Conservation (phyloP, 2,888 invertebrate species). For the Drosophila longiperda region DNA sequence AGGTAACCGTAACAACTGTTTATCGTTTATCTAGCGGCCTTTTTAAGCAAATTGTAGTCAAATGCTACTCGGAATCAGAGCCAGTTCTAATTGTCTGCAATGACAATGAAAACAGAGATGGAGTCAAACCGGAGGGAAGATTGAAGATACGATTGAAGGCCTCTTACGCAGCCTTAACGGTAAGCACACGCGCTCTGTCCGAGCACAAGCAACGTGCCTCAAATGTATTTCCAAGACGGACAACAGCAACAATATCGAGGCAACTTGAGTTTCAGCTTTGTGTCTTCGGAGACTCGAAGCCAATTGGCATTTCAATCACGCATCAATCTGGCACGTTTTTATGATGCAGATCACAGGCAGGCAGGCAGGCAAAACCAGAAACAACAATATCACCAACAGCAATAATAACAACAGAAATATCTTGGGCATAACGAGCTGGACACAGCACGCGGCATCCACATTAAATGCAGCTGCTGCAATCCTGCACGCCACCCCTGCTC, state of each 20-base stretch:
- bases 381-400: constrained; percentile 24
- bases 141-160: constrained; percentile 38
- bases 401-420: constrained; percentile 29
- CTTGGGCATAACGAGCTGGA: constrained; percentile 64
- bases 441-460: constrained; percentile 58
- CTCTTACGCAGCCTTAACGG: constrained; percentile 62
- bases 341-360: constrained; percentile 76
- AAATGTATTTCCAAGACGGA: constrained; percentile 26
- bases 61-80: constrained; percentile 51
- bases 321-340: constrained; percentile 85
- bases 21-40: constrained; percentile 72
- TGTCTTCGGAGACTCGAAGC: constrained; percentile 27
- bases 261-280: constrained; percentile 34
- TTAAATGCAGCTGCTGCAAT: constrained; percentile 44
- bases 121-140: not conserved
- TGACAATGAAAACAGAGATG: constrained; percentile 65
- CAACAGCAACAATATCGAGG: constrained; percentile 35
- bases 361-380: constrained; percentile 29
- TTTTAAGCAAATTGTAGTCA: constrained; percentile 67
- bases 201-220: constrained; percentile 34
- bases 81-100: constrained; percentile 66
- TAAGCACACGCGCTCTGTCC: constrained; percentile 60
- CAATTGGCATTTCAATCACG: constrained; percentile 84
- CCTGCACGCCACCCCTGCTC: not conserved
- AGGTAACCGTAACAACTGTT: constrained; percentile 60